Evolutionary conservation across 1,140 invertebrate species (phyloP).

Genomic region (Lepeophtheirus salmonis): DNA sequence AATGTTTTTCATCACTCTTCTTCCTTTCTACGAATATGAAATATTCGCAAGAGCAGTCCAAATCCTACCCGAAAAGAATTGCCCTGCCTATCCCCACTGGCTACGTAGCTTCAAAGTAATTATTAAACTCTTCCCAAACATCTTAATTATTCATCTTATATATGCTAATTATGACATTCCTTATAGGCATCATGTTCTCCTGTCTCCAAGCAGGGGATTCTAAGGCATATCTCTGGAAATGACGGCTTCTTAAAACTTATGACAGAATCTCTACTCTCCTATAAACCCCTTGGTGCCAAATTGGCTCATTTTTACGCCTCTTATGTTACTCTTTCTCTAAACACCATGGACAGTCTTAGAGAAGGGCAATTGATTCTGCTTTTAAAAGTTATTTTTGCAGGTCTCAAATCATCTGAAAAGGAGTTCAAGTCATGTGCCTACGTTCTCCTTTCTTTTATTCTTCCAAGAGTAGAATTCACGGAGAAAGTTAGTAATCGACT

Average conservation of each 20-base stretch:
- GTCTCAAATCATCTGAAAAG: background rate
- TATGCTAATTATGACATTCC: background rate
- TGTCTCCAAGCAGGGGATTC: background rate
- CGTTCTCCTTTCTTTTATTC: background rate
- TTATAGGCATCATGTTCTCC: background rate
- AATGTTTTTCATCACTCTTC: background rate
- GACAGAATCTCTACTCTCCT: background rate
- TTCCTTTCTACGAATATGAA: background rate
- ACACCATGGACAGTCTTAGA: background rate
- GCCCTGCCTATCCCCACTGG: background rate
- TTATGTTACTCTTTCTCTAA: background rate
- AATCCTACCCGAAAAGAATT: background rate
- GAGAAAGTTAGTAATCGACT: background rate
- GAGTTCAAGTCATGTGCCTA: background rate
- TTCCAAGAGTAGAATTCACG: background rate
- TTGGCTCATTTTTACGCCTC: background rate
- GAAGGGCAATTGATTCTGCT: background rate
- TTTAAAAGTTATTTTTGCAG: background rate
- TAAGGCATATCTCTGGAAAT: background rate
- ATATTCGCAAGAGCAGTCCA: background rate
- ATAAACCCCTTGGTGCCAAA: background rate
- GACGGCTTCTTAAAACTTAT: background rate
- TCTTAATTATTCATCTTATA: no score
- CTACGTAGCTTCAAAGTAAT: background rate
- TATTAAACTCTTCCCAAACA: no score